Base-by-base conservation (phyloP, 37 sponge, comb jelly and placozoan species). In the Mnemiopsis leidyi region DNA sequence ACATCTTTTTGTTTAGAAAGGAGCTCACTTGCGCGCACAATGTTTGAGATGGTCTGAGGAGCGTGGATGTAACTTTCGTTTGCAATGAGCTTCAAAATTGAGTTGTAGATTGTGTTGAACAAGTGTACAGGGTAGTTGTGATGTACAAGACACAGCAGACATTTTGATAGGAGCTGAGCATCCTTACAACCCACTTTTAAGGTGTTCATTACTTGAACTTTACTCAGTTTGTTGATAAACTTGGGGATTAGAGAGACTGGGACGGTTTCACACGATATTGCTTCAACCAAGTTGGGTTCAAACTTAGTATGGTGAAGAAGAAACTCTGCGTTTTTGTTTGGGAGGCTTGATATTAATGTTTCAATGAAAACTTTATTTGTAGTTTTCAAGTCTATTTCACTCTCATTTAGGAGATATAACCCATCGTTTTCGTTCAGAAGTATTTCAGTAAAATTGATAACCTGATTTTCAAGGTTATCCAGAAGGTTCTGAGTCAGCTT, bases 161-260 rank as follows among this genome's bases (percentile, higher is more conserved):
- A 85, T n/a, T 28, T 37, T 40, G 90, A 85, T 9, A 85, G 32
- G 29, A 38, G 61, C 2, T 2, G n/a, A 29, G 29, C 28, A 25
- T 85, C 90, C 26, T 33, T 38, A 28, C 30, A 28, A 25, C 61
- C 23, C 1, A 39, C n/a, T 25, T 40, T 85, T n/a, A 85, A 36
- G 2, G 90, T 39, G 24, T 28, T 23, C 61, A 85, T 40, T 7
- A 85, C 61, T 39, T 85, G 90, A n/a, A 18, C 61, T 38, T 38
- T 40, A 0, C 48, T 32, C 61, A 85, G 48, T 85, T 85, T 85
- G 28, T 35, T 21, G 9, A 85, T 38, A 26, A 85, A 18, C 36
- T 85, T 85, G 61, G 90, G 90, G 39, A 85, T 33, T 18, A 85
- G 32, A 28, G 61, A 85, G 0, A 85, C 48, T 85, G 90, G 90